A percentile compares a stretch with the other conserved stretches of the same genome.
These are phyloP conservation scores for Lethocerus indicus DNA, from an alignment of 1,140 invertebrate genomes.

Conservation along the genomic window DNA sequence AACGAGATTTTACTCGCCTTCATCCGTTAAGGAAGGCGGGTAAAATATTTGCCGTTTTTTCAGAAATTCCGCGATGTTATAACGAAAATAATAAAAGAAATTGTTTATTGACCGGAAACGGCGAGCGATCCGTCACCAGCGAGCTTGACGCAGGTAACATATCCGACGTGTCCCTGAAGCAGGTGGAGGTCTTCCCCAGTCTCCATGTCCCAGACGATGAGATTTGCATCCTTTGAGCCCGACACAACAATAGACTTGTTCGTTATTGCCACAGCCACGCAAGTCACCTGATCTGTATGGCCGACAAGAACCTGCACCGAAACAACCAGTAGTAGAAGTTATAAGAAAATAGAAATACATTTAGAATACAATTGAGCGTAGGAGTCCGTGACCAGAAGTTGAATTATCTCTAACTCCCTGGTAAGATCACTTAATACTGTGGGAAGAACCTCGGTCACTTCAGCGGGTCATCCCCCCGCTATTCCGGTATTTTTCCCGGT, in stretches of 20 bases:
- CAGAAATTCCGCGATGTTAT: not conserved
- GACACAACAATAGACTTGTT: constrained; percentile 65
- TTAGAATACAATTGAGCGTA: too few species aligned
- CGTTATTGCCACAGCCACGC: constrained; percentile 56
- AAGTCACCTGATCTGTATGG: constrained; percentile 66
- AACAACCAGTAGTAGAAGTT: too few species aligned
- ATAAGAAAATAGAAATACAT: too few species aligned
- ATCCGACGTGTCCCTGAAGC: constrained; percentile 56
- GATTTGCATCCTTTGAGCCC: constrained; percentile 62
- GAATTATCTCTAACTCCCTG: too few species aligned
- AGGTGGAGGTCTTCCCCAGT: constrained; percentile 63
- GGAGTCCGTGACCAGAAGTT: too few species aligned
- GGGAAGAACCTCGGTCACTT: too few species aligned
- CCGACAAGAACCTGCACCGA: constrained; percentile 51
- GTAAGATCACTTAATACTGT: too few species aligned
- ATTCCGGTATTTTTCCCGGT: too few species aligned
- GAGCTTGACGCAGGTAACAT: constrained; percentile 58
- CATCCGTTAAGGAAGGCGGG: too few species aligned
- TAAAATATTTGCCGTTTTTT: too few species aligned
- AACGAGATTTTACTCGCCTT: too few species aligned
- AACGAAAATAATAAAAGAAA: not conserved
- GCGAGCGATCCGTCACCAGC: constrained; percentile 59
- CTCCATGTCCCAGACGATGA: constrained; percentile 74
- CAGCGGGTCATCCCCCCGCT: too few species aligned
- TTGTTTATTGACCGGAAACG: constrained; percentile 36